Conservation (phyloP, 1,140 invertebrate genomes). For the Drosophila dunni region DNA sequence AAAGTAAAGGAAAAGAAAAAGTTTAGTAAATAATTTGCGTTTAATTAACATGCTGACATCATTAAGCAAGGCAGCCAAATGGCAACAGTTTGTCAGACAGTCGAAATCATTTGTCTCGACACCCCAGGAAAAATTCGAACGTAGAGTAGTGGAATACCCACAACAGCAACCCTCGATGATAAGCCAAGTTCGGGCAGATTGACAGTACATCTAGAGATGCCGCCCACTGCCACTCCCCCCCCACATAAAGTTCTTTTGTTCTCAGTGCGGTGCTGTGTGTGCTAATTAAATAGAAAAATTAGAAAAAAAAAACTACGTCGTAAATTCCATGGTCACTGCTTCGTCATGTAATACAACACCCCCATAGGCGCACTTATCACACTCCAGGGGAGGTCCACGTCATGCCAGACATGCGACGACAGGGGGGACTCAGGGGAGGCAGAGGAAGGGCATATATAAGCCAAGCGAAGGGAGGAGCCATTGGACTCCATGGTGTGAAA, state of each 20-base stretch:
- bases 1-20: slow-evolving; percentile 4
- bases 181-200: slow-evolving; percentile 40
- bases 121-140: slow-evolving; percentile 2
- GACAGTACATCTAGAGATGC: slow-evolving; percentile 53
- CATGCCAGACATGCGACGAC: slow-evolving; percentile 24
- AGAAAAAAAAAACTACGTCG: slow-evolving; percentile 78
- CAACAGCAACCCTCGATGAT: slow-evolving; percentile 20
- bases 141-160: background rate
- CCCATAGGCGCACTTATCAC: slow-evolving; percentile 66
- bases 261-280: slow-evolving; percentile 16
- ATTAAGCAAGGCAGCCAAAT: slow-evolving; percentile 63
- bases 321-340: slow-evolving; percentile 58
- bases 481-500: slow-evolving; percentile 61
- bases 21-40: slow-evolving; percentile 78
- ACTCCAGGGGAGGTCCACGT: slow-evolving; percentile 50
- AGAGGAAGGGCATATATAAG: background rate
- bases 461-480: background rate
- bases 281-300: slow-evolving; percentile 80
- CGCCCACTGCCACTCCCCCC: background rate
- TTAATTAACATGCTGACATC: slow-evolving; percentile 80
- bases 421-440: background rate
- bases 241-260: slow-evolving; percentile 17
- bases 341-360: slow-evolving; percentile 74
- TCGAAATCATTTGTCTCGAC: slow-evolving; percentile 65
- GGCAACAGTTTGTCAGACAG: slow-evolving; percentile 72